Base-by-base conservation (phyloP, 2,797 vertebrate species). In the Pangasius krempfi region DNA sequence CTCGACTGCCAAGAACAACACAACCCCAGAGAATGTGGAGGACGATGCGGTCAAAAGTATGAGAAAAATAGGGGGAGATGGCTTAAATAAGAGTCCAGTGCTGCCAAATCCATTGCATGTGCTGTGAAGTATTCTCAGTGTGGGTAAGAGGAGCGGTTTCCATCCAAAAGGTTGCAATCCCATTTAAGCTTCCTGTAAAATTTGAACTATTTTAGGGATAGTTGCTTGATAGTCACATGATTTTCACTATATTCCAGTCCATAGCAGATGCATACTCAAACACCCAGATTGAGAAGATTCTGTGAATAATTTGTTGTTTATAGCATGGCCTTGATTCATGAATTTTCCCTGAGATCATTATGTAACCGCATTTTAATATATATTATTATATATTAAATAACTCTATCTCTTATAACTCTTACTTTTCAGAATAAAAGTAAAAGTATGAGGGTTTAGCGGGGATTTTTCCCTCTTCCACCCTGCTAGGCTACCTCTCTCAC, bases 1-100 rank as follows among this genome's bases (percentile, higher is more conserved):
- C 89, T 80, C 70, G 18, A 56, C 89, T 89, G 90, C 90, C 89
- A 91, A 92, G 88, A 91, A 92, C 88, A 91, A 90, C 87, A 89
- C 16, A 47, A 81, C 66, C 84, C 56, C 56, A 82, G 66, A 84
- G 68, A 88, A 60, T 68, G 88, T 18, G 84, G 87, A 89, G 86
- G 86, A 88, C 85, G 82, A 89, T 86, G 84, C 70, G 85, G 89
- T 81, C 73, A 58, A 88, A 89, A 90, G 84, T 90, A 90, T 90
- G 89, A 90, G 87, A 72, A 85, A 66, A 56, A 79, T 86, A 87
- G 37, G 66, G 84, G 54, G 84, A 84, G 86, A 85, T 70, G 58
- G 88, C 86, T 89, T 88, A 86, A 92, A 91, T 90, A 86, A 88
- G 87, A 83, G 84, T 40, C 56, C 37, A 44, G 20, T 40, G 20